phyloP scores from a whole-genome alignment of 2,888 invertebrate genomes.

The Conops quadrifasciatus region DNA sequence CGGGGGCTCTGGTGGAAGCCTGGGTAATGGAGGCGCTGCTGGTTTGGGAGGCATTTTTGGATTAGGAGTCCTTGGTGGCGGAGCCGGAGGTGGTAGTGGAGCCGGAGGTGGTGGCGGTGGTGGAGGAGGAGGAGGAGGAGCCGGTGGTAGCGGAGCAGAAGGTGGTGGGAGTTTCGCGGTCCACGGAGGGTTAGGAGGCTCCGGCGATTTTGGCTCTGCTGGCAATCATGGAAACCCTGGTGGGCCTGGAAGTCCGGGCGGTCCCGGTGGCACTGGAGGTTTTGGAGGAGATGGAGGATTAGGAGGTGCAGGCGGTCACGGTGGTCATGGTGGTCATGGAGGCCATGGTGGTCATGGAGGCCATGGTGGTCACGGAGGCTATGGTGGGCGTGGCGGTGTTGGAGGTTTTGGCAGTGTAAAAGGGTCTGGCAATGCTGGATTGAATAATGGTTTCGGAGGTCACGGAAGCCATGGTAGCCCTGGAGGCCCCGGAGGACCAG shows the following conservation, averaged over 20 bases:
- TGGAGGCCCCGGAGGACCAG: conserved; percentile 22
- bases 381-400: conserved; percentile 12
- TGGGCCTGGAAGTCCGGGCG: conserved; percentile 23
- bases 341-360: conserved; percentile 33
- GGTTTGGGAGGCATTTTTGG: conserved; percentile 27
- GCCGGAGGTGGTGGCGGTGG: conserved; percentile 3
- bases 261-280: conserved; percentile 27
- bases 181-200: conserved; percentile 36
- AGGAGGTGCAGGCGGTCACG: conserved; percentile 21
- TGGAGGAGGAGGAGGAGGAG: conserved; percentile 16
- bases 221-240: conserved; percentile 20
- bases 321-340: conserved; percentile 22
- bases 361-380: conserved; percentile 15
- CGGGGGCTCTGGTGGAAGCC: conserved; percentile 14
- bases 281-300: conserved; percentile 1
- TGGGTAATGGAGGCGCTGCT: conserved; percentile 26
- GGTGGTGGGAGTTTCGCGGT: conserved; percentile 52
- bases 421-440: conserved; percentile 28
- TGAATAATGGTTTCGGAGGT: neutral
- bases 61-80: conserved; percentile 29
- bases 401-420: conserved; percentile 23
- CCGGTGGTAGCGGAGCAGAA: conserved; percentile 32
- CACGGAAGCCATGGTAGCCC: conserved; percentile 25
- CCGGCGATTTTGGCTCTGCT: neutral
- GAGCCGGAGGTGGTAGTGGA: conserved; percentile 33